Conservation (phyloP, 2,888 invertebrate genomes). For the Atrina japonica region DNA sequence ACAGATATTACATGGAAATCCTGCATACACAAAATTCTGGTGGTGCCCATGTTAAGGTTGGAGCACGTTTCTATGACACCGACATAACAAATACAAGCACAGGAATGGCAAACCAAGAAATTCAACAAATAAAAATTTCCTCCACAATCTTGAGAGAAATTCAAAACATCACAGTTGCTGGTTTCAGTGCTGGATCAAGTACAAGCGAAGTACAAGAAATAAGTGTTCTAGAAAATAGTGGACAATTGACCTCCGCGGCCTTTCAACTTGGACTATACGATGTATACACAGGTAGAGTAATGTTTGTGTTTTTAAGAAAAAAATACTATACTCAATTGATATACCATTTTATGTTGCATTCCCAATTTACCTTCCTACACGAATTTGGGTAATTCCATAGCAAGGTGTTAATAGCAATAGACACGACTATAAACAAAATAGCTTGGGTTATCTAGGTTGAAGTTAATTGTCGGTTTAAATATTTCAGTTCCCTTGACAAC, state of each 20-base stretch:
- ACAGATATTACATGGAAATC: constrained; percentile 60
- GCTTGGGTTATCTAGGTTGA: no score
- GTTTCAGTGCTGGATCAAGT: constrained; percentile 11
- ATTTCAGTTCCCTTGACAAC: constrained; percentile 28
- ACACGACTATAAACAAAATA: no score
- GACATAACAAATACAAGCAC: constrained; percentile 55
- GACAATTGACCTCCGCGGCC: constrained; percentile 20
- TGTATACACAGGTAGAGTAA: constrained; percentile 35
- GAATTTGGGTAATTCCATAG: no score
- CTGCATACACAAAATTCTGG: constrained; percentile 49
- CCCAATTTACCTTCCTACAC: no score
- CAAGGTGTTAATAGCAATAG: no score
- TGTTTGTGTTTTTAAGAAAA: background rate
- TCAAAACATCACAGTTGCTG: constrained; percentile 29
- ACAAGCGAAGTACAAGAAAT: constrained; percentile 33
- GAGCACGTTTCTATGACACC: constrained; percentile 56
- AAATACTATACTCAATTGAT: no score
- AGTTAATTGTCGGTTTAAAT: no score
- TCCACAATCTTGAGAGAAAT: constrained; percentile 27
- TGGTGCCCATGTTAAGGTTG: constrained; percentile 48
- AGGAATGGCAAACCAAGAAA: constrained; percentile 52
- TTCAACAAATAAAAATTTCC: constrained; percentile 42
- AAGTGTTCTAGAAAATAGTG: constrained; percentile 30
- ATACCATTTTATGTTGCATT: no score
- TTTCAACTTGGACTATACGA: constrained; percentile 32